These are phyloP conservation scores for Connochaetes taurinus DNA, from an alignment of 2,113 vertebrate genomes.

Conservation along the genomic window DNA sequence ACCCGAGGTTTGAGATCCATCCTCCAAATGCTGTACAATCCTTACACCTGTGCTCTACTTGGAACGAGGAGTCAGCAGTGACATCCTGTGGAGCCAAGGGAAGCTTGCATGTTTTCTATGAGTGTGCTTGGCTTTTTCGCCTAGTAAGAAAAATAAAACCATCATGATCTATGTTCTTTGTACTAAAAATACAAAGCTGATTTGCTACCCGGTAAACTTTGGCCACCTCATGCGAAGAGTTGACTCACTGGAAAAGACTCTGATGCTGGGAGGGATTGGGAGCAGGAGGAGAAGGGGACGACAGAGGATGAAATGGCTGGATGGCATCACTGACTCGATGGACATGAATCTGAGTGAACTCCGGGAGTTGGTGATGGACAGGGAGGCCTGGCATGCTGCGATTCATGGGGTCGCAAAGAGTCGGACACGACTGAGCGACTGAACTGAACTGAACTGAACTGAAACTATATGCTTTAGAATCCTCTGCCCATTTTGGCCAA, in stretches of 20 bases:
- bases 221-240: no score
- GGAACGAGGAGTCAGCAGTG: not conserved
- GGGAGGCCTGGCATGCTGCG: no score
- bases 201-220: not conserved
- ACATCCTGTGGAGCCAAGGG: conserved; percentile 18
- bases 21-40: fast-evolving
- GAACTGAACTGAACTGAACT: no score
- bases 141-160: not conserved
- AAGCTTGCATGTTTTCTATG: not conserved
- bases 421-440: no score
- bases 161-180: not conserved
- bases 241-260: no score
- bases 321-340: no score
- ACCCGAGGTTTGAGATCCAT: not conserved
- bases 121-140: not conserved
- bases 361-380: no score
- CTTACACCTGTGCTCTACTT: not conserved
- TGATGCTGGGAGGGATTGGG: no score
- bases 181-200: not conserved
- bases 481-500: not conserved
- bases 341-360: no score
- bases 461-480: not conserved
- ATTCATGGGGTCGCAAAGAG: no score
- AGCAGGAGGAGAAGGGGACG: no score
- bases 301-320: no score